phyloP scores from a whole-genome alignment of 2,113 vertebrate species.

The Tupaia chinensis region DNA sequence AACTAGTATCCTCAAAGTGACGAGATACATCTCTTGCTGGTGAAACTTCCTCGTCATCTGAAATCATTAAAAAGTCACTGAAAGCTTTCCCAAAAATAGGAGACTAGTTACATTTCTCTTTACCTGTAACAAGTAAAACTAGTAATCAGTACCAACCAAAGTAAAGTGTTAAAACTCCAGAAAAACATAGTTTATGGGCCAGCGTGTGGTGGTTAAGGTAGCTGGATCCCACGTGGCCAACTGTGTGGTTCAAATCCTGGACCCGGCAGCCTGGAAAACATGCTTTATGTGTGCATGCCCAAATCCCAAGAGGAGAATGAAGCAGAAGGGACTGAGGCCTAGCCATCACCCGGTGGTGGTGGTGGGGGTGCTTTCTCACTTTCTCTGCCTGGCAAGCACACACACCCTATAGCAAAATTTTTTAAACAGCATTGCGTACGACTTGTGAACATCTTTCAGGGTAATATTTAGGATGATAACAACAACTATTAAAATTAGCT shows the following conservation, averaged over 20 bases:
- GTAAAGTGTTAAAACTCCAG: conserved; percentile 21
- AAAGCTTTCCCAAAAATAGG: conserved; percentile 54
- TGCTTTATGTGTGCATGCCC: too few relatives aligned
- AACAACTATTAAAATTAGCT: background rate
- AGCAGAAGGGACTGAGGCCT: too few relatives aligned
- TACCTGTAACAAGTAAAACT: conserved; percentile 39
- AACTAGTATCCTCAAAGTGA: conserved; percentile 98
- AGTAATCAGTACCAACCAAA: conserved; percentile 20
- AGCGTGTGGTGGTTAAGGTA: too few relatives aligned
- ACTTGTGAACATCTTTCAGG: background rate
- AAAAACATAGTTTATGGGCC: background rate
- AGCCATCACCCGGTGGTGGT: too few relatives aligned
- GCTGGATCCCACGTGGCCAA: too few relatives aligned
- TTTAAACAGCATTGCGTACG: background rate
- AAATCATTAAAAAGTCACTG: conserved; percentile 38
- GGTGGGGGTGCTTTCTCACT: too few relatives aligned
- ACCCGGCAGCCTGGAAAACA: too few relatives aligned
- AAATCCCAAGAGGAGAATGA: too few relatives aligned
- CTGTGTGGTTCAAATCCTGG: too few relatives aligned
- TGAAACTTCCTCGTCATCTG: conserved; percentile 94
- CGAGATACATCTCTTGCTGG: conserved; percentile 94
- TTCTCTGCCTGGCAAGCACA: too few relatives aligned
- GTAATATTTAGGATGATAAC: conserved; percentile 6
- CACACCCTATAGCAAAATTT: too few relatives aligned
- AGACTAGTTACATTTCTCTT: conserved; percentile 58